Percentiles rank a stretch among this genome's conserved stretches.
Conservation (phyloP, 2,888 invertebrate species). For the Dynastes tityus region DNA sequence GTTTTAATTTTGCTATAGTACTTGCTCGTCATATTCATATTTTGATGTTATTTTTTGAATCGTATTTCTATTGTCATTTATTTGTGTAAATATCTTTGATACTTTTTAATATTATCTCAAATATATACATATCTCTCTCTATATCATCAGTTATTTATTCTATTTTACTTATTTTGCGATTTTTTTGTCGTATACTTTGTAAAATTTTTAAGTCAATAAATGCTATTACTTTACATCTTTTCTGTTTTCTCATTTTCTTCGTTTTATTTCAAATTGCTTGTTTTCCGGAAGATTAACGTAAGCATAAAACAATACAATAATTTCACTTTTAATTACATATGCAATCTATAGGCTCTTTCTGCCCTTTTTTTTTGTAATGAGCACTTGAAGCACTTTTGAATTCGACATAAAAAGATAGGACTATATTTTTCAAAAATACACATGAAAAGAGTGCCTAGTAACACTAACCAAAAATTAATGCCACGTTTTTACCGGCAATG, state of each 20-base stretch:
- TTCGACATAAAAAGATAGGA: no score
- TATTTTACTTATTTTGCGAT: slow-evolving; percentile 2
- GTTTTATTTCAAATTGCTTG: neutral
- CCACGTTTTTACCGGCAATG: no score
- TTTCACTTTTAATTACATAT: no score
- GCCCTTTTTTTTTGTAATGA: no score
- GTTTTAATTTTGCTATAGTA: slow-evolving; percentile 14
- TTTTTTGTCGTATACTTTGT: neutral
- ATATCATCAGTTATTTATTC: slow-evolving; percentile 17
- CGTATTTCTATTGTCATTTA: slow-evolving; percentile 1
- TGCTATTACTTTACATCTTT: slow-evolving; percentile 1
- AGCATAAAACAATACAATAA: no score
- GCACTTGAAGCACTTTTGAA: no score
- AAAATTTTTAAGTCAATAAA: slow-evolving; percentile 16
- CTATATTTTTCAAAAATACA: no score
- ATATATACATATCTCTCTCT: slow-evolving; percentile 24
- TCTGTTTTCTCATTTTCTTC: neutral
- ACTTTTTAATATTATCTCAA: slow-evolving; percentile 21
- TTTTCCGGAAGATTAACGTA: no score
- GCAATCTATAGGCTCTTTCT: no score
- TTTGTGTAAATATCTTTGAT: slow-evolving; percentile 8
- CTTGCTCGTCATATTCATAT: neutral
- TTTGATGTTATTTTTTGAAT: neutral
- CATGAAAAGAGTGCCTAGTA: no score
- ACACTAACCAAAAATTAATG: no score